phyloP scores from a whole-genome alignment of 2,797 vertebrate species.

The Chrysocyon brachyurus region DNA sequence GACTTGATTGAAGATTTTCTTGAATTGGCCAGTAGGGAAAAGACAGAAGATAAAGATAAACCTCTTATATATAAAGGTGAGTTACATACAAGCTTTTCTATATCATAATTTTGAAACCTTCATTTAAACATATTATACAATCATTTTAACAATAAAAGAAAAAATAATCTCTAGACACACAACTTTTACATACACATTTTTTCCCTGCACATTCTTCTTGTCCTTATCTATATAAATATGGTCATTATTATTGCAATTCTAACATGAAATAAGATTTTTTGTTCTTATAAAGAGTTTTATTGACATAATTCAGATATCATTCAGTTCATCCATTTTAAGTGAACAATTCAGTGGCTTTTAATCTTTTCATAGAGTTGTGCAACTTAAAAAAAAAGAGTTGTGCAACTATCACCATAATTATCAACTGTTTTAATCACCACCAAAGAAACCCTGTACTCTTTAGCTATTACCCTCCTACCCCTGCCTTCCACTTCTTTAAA shows the following conservation, averaged over 20 bases:
- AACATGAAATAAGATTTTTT: slow-evolving; percentile 3
- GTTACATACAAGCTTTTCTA: slow-evolving; percentile 65
- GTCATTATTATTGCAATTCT: slow-evolving; percentile 20
- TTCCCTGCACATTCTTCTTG: background rate
- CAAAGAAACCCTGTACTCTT: background rate
- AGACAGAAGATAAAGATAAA: slow-evolving; percentile 92
- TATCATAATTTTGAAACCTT: slow-evolving; percentile 32
- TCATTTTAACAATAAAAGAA: slow-evolving; percentile 55
- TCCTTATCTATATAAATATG: slow-evolving; percentile 16
- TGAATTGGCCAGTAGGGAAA: slow-evolving; percentile 93
- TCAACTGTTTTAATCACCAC: slow-evolving; percentile 27
- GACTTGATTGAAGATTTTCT: slow-evolving; percentile 99
- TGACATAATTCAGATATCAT: background rate
- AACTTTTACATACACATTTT: slow-evolving; percentile 8
- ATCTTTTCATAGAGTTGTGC: background rate
- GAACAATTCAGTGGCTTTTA: slow-evolving; percentile 22
- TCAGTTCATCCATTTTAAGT: slow-evolving; percentile 10
- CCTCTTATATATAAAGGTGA: slow-evolving; percentile 96
- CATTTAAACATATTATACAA: slow-evolving; percentile 4
- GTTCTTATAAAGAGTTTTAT: background rate
- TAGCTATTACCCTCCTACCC: background rate
- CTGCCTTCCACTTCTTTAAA: background rate
- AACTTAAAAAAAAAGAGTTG: background rate
- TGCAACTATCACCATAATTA: background rate
- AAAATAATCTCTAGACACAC: background rate